Evolutionary conservation across 2,797 vertebrate genomes (phyloP).

Genomic region (Limosa lapponica): DNA sequence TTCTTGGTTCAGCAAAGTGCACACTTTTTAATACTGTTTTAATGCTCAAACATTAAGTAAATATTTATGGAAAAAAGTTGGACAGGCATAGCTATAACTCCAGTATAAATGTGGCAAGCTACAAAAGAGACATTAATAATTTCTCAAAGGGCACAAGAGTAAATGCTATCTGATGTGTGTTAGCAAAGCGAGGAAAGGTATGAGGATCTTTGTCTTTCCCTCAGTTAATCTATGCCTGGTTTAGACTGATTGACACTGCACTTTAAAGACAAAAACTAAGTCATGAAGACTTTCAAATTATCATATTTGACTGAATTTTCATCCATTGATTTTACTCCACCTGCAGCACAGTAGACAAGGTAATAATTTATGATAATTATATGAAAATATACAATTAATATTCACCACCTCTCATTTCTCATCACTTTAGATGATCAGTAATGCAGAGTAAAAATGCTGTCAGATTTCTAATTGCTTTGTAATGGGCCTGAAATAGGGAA

Average conservation of each 20-base stretch:
- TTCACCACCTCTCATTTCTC: conserved; percentile 87
- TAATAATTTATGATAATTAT: conserved; percentile 90
- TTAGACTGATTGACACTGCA: conserved; percentile 43
- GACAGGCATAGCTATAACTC: neutral
- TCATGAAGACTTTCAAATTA: conserved; percentile 75
- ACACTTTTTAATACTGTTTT: neutral
- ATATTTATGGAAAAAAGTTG: neutral
- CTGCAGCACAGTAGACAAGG: conserved; percentile 81
- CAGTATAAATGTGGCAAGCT: neutral
- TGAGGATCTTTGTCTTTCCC: neutral
- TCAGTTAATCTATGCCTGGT: neutral
- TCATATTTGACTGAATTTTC: conserved; percentile 77
- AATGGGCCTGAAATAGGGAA: conserved; percentile 90
- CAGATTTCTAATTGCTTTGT: conserved; percentile 91
- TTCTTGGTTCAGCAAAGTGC: neutral
- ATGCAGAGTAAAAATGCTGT: conserved; percentile 89
- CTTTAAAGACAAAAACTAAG: conserved; percentile 53
- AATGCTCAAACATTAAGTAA: neutral
- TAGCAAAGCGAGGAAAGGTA: neutral
- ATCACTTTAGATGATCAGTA: conserved; percentile 88
- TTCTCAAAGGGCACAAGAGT: neutral
- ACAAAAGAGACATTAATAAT: neutral
- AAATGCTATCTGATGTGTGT: neutral
- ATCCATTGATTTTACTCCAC: conserved; percentile 75
- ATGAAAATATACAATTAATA: conserved; percentile 89